Base-by-base conservation (phyloP, 2,888 invertebrate species). In the Spodoptera picta region DNA sequence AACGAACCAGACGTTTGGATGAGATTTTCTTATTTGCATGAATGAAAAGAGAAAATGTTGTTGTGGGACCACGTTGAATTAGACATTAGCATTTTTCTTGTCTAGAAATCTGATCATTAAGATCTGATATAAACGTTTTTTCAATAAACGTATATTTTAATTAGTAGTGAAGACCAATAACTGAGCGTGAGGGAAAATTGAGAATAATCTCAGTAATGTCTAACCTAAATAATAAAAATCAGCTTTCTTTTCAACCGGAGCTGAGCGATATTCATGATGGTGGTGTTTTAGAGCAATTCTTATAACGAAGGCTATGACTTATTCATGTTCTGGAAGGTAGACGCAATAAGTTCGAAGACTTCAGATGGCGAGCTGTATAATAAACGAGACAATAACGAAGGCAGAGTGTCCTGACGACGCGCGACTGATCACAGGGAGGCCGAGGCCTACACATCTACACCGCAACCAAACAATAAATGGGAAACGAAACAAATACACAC, bases 231-330 rank as follows among this genome's bases (percentile, higher is more conserved):
- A 60, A 62, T 46, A 47, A 56, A 45, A 56, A 42, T 7, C 45
- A 24, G 44, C 62, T 66, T 69, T 36, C 64, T 60, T 57, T 11
- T 50, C 73, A 51, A 63, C 50, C 42, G 55, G 54, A 62, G 42
- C 45, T 45, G 53, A 57, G 51, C 60, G 66, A 75, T 83, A 83
- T 85, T 82, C 79, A 81, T 70, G 75, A 77, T 50, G 54, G 72
- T 84, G 82, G 79, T 81, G 85, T 84, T 91, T 91, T 88, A 88
- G 85, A 88, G 86, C 90, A 86, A 89, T 90, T 90, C 90, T 91
- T 91, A 87, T 92, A 93, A 93, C 92, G 93, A 93, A 89, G 84
- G 83, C 79, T 86, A 93, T 93, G 93, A 92, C 87, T 93, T 93
- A 93, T 93, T 93, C 93, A 93, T 93, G 81, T 79, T 85, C 85